Percentiles rank a stretch among this genome's conserved stretches.
phyloP scores from a whole-genome alignment of 2,888 invertebrate genomes.

The Corythucha ciliata region DNA sequence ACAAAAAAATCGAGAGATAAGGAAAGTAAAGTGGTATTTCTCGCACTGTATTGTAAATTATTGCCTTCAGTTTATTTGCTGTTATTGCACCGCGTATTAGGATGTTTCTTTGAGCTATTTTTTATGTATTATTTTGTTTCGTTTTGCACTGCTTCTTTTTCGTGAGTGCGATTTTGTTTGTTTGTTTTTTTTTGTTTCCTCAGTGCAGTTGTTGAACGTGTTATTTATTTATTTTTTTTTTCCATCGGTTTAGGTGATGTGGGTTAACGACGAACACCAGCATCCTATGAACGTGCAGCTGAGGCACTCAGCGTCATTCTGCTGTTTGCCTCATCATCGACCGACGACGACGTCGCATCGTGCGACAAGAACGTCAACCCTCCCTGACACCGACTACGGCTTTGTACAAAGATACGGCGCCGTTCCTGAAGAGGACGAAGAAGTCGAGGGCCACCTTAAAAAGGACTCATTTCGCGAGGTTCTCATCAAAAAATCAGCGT shows the following conservation, averaged over 20 bases:
- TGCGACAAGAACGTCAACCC: slow-evolving; percentile 42
- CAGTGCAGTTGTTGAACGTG: not conserved
- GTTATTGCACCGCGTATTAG: too few relatives aligned
- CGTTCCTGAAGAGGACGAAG: slow-evolving; percentile 33
- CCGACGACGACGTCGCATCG: slow-evolving; percentile 16
- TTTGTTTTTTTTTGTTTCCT: too few relatives aligned
- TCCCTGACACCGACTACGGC: slow-evolving; percentile 40
- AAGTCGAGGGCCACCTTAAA: slow-evolving; percentile 25
- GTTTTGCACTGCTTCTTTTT: too few relatives aligned
- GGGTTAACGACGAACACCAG: slow-evolving; percentile 28
- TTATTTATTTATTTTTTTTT: not conserved
- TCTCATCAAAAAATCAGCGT: slow-evolving; percentile 37
- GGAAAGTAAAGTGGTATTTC: too few relatives aligned
- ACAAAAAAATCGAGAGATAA: too few relatives aligned
- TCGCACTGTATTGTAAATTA: too few relatives aligned
- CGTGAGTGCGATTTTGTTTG: too few relatives aligned
- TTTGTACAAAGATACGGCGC: slow-evolving; percentile 37
- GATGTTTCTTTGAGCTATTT: too few relatives aligned
- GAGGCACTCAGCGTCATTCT: slow-evolving; percentile 45
- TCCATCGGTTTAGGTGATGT: slow-evolving; percentile 22
- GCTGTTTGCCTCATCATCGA: slow-evolving; percentile 41
- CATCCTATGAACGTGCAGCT: slow-evolving; percentile 42
- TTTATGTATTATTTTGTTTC: too few relatives aligned
- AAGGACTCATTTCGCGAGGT: slow-evolving; percentile 28
- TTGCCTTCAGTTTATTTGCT: too few relatives aligned